Evolutionary conservation across 53 echinoderm and acorn worm species (phyloP).

Genomic region (Zoroaster sp.): DNA sequence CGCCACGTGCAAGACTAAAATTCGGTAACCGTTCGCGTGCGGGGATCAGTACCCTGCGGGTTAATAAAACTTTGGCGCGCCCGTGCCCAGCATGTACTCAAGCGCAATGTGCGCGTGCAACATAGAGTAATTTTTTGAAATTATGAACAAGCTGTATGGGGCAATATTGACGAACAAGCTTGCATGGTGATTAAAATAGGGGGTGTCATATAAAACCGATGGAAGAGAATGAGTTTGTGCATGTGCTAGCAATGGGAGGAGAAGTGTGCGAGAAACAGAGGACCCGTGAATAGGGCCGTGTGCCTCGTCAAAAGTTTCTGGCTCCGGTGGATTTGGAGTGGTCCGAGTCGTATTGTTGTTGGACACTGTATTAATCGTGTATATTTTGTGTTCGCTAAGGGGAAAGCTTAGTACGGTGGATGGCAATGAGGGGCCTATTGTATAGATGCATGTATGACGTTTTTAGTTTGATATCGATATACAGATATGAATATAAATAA

Average conservation of each 20-base stretch:
- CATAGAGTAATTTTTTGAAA: slow-evolving; percentile 36
- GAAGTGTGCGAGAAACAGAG: neutral
- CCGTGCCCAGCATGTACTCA: neutral
- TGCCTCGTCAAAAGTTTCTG: slow-evolving; percentile 13
- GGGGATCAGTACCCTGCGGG: neutral
- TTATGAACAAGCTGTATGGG: neutral
- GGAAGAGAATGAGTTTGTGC: slow-evolving; percentile 5
- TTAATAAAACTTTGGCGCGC: slow-evolving; percentile 13
- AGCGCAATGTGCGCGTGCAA: slow-evolving; percentile 23
- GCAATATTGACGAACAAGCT: slow-evolving; percentile 45
- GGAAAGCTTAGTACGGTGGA: neutral
- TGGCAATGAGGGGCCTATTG: neutral
- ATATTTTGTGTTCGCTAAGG: neutral
- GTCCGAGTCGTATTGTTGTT: slow-evolving; percentile 17
- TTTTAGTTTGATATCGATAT: neutral
- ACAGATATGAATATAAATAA: slow-evolving; percentile 13
- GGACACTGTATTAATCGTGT: neutral
- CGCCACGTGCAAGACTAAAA: slow-evolving; percentile 3
- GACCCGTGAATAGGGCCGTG: neutral
- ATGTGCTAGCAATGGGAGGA: slow-evolving; percentile 37
- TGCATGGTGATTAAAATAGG: slow-evolving; percentile 22
- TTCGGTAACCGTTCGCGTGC: slow-evolving; percentile 40
- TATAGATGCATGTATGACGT: neutral
- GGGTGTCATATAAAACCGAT: slow-evolving; percentile 29
- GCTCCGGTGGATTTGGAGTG: neutral